These are phyloP conservation scores for Drosophila simulans DNA, from an alignment of 1,140 invertebrate species.

Conservation along the genomic window DNA sequence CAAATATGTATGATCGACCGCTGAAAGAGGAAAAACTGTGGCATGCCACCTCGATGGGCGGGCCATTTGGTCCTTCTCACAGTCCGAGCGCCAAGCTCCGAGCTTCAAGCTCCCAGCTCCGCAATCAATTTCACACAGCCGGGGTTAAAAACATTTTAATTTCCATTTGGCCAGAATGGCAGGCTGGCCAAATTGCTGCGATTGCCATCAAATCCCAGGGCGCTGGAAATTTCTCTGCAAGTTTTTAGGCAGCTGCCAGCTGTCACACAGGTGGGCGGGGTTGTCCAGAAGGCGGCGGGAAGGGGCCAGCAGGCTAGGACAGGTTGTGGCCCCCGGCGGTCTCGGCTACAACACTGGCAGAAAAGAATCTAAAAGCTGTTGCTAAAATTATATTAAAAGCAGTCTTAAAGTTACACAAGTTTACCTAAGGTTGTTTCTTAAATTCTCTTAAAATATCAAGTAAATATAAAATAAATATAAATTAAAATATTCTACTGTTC, in stretches of 20 bases:
- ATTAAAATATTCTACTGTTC: too few relatives aligned
- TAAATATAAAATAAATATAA: too few relatives aligned
- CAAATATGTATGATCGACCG: conserved; percentile 52
- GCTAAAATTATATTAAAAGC: not conserved
- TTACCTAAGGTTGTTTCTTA: too few relatives aligned
- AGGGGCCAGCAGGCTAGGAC: conserved; percentile 15
- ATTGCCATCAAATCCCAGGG: conserved; percentile 71
- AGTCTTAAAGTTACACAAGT: too few relatives aligned
- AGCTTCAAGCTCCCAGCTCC: conserved; percentile 6
- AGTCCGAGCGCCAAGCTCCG: not conserved
- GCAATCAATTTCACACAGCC: conserved; percentile 57
- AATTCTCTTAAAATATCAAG: too few relatives aligned
- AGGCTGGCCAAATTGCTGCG: conserved; percentile 68
- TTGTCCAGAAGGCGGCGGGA: not conserved
- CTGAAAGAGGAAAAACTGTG: conserved; percentile 20
- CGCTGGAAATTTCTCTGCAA: conserved; percentile 60
- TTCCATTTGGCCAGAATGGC: conserved; percentile 68
- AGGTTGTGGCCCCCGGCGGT: conserved; percentile 54
- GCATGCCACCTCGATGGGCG: not conserved
- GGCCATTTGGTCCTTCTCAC: conserved; percentile 1
- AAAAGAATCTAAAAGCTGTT: not conserved
- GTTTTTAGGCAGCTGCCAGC: conserved; percentile 78
- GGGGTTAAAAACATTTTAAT: conserved; percentile 71
- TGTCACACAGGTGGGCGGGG: conserved; percentile 63
- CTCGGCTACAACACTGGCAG: conserved; percentile 11